A percentile compares a stretch with the other conserved stretches of the same genome.
These are phyloP conservation scores for Sarcophaga caerulescens DNA, from an alignment of 2,888 invertebrate species.

Conservation along the genomic window DNA sequence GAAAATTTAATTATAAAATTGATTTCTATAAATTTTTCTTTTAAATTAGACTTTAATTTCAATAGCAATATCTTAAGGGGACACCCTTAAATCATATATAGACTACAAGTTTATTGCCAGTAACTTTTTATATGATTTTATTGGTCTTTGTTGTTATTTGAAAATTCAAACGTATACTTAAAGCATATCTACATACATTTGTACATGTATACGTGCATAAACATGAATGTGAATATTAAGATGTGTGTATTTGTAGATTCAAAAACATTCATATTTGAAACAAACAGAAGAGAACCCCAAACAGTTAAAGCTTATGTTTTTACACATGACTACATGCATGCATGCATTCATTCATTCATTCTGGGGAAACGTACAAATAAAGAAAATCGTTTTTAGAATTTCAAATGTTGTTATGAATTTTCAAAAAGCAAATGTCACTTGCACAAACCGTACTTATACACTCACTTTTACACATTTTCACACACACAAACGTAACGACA, in stretches of 20 bases:
- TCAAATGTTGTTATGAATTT: slow-evolving; percentile 69
- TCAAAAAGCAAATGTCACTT: slow-evolving; percentile 68
- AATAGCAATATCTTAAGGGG: not conserved
- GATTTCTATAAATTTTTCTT: not conserved
- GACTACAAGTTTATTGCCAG: slow-evolving; percentile 60
- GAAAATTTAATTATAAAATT: not conserved
- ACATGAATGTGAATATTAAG: slow-evolving; percentile 17
- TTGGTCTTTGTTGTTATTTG: slow-evolving; percentile 62
- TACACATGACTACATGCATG: slow-evolving; percentile 66
- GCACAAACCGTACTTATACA: slow-evolving; percentile 30
- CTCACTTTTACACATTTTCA: not conserved
- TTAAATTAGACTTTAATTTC: not conserved
- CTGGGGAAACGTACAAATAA: slow-evolving; percentile 52
- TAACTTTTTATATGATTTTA: slow-evolving; percentile 68
- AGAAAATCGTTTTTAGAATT: slow-evolving; percentile 68
- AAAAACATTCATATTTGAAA: slow-evolving; percentile 33
- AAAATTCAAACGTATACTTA: not conserved
- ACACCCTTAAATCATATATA: slow-evolving; percentile 16
- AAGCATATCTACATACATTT: slow-evolving; percentile 1
- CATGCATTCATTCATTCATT: slow-evolving; percentile 24
- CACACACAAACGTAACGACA: slow-evolving; percentile 8
- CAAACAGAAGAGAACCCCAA: not conserved
- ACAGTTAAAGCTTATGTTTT: slow-evolving; percentile 62
- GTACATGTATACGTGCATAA: slow-evolving; percentile 1
- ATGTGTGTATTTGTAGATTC: slow-evolving; percentile 40